Evolutionary conservation across 2,113 vertebrate genomes (phyloP), one percentile per base, ranked within the genome.

Genomic region (Tringa solitaria): DNA sequence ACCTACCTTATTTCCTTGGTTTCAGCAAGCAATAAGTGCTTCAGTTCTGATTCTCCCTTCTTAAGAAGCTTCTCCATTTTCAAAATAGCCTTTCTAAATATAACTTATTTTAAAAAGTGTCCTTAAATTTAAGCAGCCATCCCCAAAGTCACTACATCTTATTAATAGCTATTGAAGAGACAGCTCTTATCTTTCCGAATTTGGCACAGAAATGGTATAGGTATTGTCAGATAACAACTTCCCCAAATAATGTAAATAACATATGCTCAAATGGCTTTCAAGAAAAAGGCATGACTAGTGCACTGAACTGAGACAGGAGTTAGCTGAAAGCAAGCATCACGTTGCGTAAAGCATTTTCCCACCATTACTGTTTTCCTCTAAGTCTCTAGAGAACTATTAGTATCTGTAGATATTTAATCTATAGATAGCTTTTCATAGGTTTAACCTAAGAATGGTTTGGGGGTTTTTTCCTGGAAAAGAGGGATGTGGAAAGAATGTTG

Each of bases 211-310:
- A 81, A 22, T 53, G 24, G 19, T 77, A 19, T 56, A 90, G 57
- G 39, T 68, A 86, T 93, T 90, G 41, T 92, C 79, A 92, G 35
- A 74, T 76, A 92, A 73, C 70, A 85, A 69, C 67, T 83, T 95
- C 35, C 22, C 32, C 78, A 68, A 81, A 78, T 87, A 90, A 73
- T n/a, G 73, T 90, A 90, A 95, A 89, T 74, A 93, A 18, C 87
- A 63, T 85, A 94, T 92, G 70, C n/a, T 93, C 67, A 94, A 76
- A 75, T 53, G 53, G 30, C 48, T 85, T 79, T 93, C 24, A 67
- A 86, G 67, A 33, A 51, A 76, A 80, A 81, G 5, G 7, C 10
- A 26, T 24, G 21, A 76, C 72, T 76, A 82, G 24, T 83, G 15
- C 32, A 39, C 15, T 64, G 50, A 78, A 59, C 5, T 78, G 15